phyloP scores from a whole-genome alignment of 92 coral and sea anemone species.

The Virgularia gustaviana region DNA sequence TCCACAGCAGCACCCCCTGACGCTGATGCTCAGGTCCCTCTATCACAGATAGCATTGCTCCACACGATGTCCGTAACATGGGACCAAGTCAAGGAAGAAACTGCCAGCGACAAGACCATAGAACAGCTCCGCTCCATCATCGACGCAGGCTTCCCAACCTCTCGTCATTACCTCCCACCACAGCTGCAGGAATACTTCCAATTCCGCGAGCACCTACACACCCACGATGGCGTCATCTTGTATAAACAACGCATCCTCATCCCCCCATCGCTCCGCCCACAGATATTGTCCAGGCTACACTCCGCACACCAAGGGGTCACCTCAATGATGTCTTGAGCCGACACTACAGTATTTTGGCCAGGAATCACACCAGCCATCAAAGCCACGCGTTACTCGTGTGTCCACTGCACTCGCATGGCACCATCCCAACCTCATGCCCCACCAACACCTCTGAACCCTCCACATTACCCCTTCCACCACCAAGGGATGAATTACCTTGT shows the following conservation, averaged over 20 bases:
- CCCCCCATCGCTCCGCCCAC: constrained; percentile 38
- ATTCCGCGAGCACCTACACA: constrained; percentile 50
- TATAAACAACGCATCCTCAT: constrained; percentile 50
- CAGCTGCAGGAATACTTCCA: constrained; percentile 46
- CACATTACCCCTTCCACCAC: neutral
- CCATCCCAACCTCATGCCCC: constrained; percentile 19
- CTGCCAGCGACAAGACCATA: constrained; percentile 29
- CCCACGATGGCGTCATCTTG: constrained; percentile 42
- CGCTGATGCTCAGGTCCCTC: constrained; percentile 22
- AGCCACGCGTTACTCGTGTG: neutral
- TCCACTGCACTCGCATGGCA: constrained; percentile 13
- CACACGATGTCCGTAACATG: constrained; percentile 37
- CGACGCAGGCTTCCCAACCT: constrained; percentile 46
- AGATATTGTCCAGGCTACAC: neutral
- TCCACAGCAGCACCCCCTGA: neutral
- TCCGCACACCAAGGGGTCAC: constrained; percentile 22
- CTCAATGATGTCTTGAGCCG: constrained; percentile 13
- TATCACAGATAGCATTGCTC: constrained; percentile 28
- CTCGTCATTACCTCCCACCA: constrained; percentile 41
- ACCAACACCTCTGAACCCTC: neutral
- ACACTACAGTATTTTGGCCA: constrained; percentile 1
- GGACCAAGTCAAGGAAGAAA: constrained; percentile 30
- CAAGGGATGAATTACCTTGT: neutral
- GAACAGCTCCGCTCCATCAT: constrained; percentile 11
- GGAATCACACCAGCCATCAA: constrained; percentile 13